A percentile compares a stretch with the other conserved stretches of the same genome.
These are phyloP conservation scores for Lophius piscatorius DNA, from an alignment of 2,113 vertebrate species.

Conservation along the genomic window DNA sequence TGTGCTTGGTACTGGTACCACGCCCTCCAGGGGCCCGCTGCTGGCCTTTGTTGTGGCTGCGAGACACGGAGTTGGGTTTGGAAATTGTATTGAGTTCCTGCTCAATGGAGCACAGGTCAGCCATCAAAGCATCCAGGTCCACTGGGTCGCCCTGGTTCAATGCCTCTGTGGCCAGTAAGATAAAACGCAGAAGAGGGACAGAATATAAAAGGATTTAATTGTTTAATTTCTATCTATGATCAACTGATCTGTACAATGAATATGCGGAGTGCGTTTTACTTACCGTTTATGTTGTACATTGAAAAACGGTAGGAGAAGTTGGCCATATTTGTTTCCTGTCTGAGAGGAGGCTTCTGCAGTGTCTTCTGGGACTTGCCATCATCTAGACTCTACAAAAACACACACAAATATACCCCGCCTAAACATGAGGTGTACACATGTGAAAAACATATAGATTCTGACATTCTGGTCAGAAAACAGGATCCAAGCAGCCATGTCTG, in stretches of 20 bases:
- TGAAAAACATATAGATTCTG: conserved; percentile 12
- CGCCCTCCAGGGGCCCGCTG: conserved; percentile 82
- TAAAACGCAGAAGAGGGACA: background rate
- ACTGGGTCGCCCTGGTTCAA: conserved; percentile 95
- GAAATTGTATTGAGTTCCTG: conserved; percentile 94
- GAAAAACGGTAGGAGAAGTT: conserved; percentile 99
- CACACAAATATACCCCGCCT: background rate
- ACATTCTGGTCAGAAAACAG: conserved; percentile 13
- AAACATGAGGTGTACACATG: background rate
- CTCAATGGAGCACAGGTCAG: conserved; percentile 97
- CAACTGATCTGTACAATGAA: too few relatives aligned
- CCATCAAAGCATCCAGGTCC: conserved; percentile 98
- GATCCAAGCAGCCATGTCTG: conserved; percentile 25
- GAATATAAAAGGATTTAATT: background rate
- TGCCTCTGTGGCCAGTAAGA: conserved; percentile 85
- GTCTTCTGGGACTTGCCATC: conserved; percentile 87
- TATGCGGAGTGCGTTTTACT: too few relatives aligned
- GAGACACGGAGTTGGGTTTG: conserved; percentile 83
- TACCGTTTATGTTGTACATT: conserved; percentile 99
- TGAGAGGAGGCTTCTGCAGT: conserved; percentile 92
- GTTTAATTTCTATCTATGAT: background rate
- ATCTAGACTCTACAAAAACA: conserved; percentile 88
- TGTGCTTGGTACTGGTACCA: conserved; percentile 80
- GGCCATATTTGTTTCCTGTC: conserved; percentile 96
- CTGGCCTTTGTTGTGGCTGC: conserved; percentile 80